These are phyloP conservation scores for Nesidiocoris tenuis DNA, from an alignment of 2,888 invertebrate species.

Conservation along the genomic window DNA sequence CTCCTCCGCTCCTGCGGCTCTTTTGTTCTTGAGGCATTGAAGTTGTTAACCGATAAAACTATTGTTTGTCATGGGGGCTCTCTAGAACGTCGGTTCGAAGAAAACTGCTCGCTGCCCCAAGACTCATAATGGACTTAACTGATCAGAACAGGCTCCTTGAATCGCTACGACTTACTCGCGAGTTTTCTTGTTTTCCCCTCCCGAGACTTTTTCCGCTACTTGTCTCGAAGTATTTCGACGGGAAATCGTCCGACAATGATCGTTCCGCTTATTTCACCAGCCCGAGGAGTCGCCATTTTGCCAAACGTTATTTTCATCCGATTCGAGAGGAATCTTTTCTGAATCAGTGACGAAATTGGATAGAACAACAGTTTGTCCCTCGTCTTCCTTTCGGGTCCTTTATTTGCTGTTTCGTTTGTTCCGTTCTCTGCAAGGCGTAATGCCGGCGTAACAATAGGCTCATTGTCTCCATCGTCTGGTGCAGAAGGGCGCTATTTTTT, in stretches of 20 bases:
- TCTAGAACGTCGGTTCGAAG: not conserved
- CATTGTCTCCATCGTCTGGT: slow-evolving; percentile 13
- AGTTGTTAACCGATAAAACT: slow-evolving; percentile 24
- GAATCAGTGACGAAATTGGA: not conserved
- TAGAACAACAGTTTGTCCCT: not conserved
- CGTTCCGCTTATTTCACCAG: not conserved
- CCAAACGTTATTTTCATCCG: not conserved
- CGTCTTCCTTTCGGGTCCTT: not conserved
- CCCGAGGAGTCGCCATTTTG: not conserved
- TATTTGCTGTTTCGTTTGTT: not conserved
- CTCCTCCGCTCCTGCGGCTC: not conserved
- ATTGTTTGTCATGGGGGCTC: slow-evolving; percentile 24
- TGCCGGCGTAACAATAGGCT: slow-evolving; percentile 7
- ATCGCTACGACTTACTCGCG: not conserved
- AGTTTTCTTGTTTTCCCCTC: not conserved
- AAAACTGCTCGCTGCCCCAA: slow-evolving; percentile 12
- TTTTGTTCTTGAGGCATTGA: slow-evolving; percentile 17
- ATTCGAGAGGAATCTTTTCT: not conserved
- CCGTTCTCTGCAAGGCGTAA: not conserved
- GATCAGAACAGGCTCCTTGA: slow-evolving; percentile 13
- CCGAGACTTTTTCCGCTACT: not conserved
- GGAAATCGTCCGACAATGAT: not conserved
- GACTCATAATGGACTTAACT: slow-evolving; percentile 28
- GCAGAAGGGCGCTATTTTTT: not conserved
- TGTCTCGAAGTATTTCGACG: not conserved